Base-by-base conservation (phyloP, 2,113 vertebrate genomes). In the Bombycilla garrulus region DNA sequence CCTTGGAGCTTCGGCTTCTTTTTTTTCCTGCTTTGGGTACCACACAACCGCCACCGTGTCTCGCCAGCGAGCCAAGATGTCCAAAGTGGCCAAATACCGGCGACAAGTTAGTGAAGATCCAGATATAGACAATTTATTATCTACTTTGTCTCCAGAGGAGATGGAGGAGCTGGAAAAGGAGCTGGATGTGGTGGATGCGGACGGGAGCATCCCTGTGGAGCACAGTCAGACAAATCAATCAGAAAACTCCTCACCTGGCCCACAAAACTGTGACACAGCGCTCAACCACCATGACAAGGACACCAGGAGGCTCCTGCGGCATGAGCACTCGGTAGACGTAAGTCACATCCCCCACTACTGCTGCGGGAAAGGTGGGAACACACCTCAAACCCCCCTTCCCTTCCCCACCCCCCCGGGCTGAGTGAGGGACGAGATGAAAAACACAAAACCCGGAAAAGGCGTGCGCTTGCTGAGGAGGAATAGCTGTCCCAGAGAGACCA, bases 161-260 rank as follows among this genome's bases (percentile, higher is more conserved):
- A 98, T 99, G 98, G 98, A 99, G 65, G 98, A 99, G 94, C 96
- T 99, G 95, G 97, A 98, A 94, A 98, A 98, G 88, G 98, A 99
- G 91, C 97, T 99, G 96, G 98, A 98, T 17, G 98, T 98, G 71
- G 98, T 97, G 13, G 99, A 99, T 80, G 69, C 98, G 0, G 98
- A 98, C 9, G 98, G 98, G 17, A 97, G 86, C 60, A 89, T 98
- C n/a, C 97, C 98, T 8, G 97, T 96, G 36, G 98, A 98, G 42
- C 96, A 90, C 56, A 94, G 89, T 51, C 97, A 94, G 95, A 95
- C 91, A 91, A 98, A 94, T 35, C 98, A 87, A 97, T 97, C 95
- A 0, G 98, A 98, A 71, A 98, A 95, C 64, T 97, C 92, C 29
- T 77, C 97, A 7, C 90, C 97, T 1, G 95, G 98, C 36, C 48